Conservation (phyloP, 2,113 vertebrate species). For the Hipposideros armiger region DNA sequence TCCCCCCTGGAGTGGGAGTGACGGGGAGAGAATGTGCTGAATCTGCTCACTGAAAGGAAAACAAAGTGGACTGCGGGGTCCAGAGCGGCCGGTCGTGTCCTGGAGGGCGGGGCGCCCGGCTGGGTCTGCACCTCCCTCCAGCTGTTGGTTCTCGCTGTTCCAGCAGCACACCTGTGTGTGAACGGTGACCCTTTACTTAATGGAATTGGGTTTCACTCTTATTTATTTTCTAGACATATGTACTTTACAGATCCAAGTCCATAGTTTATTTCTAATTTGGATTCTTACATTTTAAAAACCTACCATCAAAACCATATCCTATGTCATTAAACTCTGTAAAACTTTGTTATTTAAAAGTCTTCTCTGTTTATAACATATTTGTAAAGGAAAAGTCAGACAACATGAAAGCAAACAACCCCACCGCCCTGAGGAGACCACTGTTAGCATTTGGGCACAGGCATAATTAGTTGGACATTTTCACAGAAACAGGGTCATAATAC, state of each 20-base stretch:
- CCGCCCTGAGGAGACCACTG: neutral
- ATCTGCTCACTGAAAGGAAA: neutral
- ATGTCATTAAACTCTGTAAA: neutral
- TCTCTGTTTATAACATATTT: neutral
- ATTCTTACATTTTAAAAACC: neutral
- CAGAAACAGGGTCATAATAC: too few relatives aligned
- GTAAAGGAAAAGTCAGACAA: neutral
- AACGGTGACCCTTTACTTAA: neutral
- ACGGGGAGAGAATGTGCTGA: conserved; percentile 67
- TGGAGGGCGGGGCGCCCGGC: neutral
- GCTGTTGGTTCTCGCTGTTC: rapidly evolving
- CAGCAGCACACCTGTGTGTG: neutral
- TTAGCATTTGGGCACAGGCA: neutral
- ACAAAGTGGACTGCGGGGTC: neutral
- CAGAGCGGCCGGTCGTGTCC: neutral
- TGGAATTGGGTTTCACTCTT: neutral
- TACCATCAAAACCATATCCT: neutral
- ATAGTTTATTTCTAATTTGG: neutral
- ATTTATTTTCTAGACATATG: neutral
- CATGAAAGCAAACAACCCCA: neutral
- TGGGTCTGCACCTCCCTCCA: neutral
- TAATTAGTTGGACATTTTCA: neutral
- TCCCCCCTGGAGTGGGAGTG: conserved; percentile 40
- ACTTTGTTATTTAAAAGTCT: neutral
- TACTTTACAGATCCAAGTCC: neutral